A percentile compares a stretch with the other conserved stretches of the same genome.
phyloP scores from a whole-genome alignment of 2,113 vertebrate genomes.

The Dromas ardeola region DNA sequence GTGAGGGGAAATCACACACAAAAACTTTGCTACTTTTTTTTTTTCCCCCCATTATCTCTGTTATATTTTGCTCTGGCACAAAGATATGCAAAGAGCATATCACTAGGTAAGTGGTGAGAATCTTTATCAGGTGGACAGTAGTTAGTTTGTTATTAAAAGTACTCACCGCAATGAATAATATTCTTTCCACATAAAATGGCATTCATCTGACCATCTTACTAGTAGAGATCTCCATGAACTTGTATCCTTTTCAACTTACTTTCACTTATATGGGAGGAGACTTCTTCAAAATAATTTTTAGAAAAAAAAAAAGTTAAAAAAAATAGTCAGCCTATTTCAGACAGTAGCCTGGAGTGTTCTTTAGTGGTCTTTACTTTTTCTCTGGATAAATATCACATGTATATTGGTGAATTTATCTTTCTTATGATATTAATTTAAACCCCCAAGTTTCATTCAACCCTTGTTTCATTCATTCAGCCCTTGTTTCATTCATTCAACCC shows the following conservation, averaged over 20 bases:
- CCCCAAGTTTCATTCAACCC: neutral
- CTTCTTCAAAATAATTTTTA: neutral
- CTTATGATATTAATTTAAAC: neutral
- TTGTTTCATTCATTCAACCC: neutral
- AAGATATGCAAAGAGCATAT: neutral
- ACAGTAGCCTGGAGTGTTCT: neutral
- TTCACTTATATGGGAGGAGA: neutral
- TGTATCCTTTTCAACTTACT: neutral
- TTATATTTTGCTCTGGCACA: neutral
- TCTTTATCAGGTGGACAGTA: neutral
- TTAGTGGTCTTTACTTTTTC: neutral
- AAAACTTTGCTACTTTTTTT: neutral
- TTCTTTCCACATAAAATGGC: neutral
- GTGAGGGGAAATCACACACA: neutral
- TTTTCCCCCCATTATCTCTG: neutral
- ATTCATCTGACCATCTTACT: neutral
- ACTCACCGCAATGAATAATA: neutral
- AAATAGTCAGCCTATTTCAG: neutral
- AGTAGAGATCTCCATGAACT: neutral
- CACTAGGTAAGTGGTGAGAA: neutral
- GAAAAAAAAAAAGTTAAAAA: neutral
- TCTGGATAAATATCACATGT: neutral
- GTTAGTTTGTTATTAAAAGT: neutral
- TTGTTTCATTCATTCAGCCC: neutral
- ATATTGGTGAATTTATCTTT: neutral